These are phyloP conservation scores for Argentina silus DNA, from an alignment of 2,797 vertebrate species.

Conservation along the genomic window DNA sequence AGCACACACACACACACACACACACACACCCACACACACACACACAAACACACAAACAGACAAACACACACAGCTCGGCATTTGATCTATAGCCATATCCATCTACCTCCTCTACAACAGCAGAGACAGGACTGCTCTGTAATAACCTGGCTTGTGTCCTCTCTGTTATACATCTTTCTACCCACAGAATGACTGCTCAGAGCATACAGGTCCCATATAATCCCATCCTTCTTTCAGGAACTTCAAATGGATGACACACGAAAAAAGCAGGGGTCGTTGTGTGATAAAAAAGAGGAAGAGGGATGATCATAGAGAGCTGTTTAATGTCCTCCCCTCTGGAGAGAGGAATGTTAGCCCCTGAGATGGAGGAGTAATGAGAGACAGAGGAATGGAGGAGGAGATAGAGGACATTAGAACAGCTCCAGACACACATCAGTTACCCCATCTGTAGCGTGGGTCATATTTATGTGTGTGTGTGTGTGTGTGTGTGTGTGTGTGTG, in stretches of 20 bases:
- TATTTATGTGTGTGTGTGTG: no score
- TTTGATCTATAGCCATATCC: slow-evolving; percentile 55
- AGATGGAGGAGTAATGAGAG: not conserved
- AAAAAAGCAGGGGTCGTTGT: slow-evolving; percentile 29
- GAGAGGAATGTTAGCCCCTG: not conserved
- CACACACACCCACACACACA: not conserved
- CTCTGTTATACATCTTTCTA: slow-evolving; percentile 37
- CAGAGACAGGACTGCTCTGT: slow-evolving; percentile 45
- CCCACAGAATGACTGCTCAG: slow-evolving; percentile 52
- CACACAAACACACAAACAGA: not conserved
- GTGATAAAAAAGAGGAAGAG: slow-evolving; percentile 33
- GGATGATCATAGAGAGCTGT: slow-evolving; percentile 25
- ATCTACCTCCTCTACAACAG: slow-evolving; percentile 36
- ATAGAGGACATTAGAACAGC: not conserved
- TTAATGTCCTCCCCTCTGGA: not conserved
- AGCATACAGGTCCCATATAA: slow-evolving; percentile 48
- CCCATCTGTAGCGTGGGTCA: no score
- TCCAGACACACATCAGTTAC: no score
- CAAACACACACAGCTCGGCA: not conserved
- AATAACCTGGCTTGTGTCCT: slow-evolving; percentile 38
- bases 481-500: no score
- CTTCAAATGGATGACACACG: slow-evolving; percentile 35
- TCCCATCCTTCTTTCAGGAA: slow-evolving; percentile 31
- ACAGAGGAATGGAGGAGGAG: not conserved
- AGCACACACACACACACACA: not conserved